Evolutionary conservation across 2,113 vertebrate species (phyloP), one percentile per base, ranked within the genome.

Genomic region (Suncus etruscus): DNA sequence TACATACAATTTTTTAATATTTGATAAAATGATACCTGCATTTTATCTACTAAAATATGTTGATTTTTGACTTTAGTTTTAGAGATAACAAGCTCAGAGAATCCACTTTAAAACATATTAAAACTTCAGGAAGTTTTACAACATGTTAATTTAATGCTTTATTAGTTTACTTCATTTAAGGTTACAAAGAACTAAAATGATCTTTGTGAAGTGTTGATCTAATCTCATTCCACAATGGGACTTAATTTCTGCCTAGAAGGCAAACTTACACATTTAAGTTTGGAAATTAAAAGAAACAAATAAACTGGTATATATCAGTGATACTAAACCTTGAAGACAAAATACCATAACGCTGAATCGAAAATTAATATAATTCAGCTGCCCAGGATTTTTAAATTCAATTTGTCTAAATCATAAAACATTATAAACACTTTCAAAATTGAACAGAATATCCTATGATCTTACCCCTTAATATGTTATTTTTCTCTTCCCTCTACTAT

Each of bases 121-220:
- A 91, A 95, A 95, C 92, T 96, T 95, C 29, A 85, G 86, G 79
- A 96, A 91, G 70, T 92, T 95, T 94, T 94, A 91, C 51, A 95
- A 90, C 72, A 89, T 94, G 81, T 63, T 96, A 96, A 97, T 97
- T 96, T 96, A 96, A 97, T 96, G 95, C 92, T 96, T 96, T 97
- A 95, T 96, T 96, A 95, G 90, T 51, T 96, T 91, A 95, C 85
- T 95, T 91, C 94, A 94, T 94, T 96, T 96, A 95, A 96, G 92
- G 72, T 95, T 96, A 96, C 88, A 79, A 92, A 92, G 78, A 94
- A 94, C 63, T 85, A 66, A 96, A 95, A 95, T 90, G 75, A 94
- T 95, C 90, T 96, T 86, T 96, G 76, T 85, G 66, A 96, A 95
- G 73, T 88, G 92, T 94, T 96, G 90, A 93, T 96, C 89, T 94